Conservation (phyloP, 92 coral and sea anemone species). For the Palythoa caribaeorum region DNA sequence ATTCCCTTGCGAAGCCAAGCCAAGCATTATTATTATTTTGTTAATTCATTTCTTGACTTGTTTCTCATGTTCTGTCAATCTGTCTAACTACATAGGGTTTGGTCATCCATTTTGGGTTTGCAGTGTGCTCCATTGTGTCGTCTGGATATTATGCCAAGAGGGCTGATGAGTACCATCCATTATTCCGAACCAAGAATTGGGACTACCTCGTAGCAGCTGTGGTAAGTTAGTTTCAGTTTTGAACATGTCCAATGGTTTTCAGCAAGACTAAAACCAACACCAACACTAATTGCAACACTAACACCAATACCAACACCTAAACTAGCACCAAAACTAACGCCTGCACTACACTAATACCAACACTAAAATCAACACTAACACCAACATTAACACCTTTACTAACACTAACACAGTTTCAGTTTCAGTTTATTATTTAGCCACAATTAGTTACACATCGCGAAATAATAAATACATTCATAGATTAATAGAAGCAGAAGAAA, state of each 20-base stretch:
- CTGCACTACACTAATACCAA: too few relatives aligned
- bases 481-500: too few relatives aligned
- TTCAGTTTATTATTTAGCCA: too few relatives aligned
- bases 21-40: neutral
- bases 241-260: neutral
- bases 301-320: too few relatives aligned
- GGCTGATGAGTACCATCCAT: neutral
- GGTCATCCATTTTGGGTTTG: constrained; percentile 31
- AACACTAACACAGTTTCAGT: too few relatives aligned
- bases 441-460: too few relatives aligned
- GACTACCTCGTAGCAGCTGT: constrained; percentile 41
- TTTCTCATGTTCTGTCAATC: neutral
- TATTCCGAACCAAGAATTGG: neutral
- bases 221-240: constrained; percentile 7
- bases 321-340: too few relatives aligned
- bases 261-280: too few relatives aligned
- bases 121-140: constrained; percentile 37
- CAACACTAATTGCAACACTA: neutral
- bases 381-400: too few relatives aligned
- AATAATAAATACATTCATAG: too few relatives aligned
- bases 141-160: constrained; percentile 17
- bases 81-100: neutral
- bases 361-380: too few relatives aligned
- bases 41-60: neutral
- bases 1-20: too few relatives aligned